A percentile compares a stretch with the other conserved stretches of the same genome.
These are phyloP conservation scores for Encarsia formosa DNA, from an alignment of 2,888 invertebrate genomes.

Conservation along the genomic window DNA sequence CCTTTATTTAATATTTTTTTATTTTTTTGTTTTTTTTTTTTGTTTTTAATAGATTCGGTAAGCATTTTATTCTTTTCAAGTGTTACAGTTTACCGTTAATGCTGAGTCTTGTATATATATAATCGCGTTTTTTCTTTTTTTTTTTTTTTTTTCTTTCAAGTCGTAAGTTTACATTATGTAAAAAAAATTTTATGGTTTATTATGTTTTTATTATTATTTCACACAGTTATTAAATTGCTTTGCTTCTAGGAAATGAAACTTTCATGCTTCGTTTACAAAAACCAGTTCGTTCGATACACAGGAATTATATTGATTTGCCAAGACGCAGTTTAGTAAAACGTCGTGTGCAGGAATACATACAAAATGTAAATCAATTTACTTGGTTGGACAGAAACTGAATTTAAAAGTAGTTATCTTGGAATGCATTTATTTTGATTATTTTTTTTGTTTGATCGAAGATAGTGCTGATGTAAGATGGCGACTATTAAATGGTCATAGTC, in stretches of 20 bases:
- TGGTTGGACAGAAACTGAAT: too few relatives aligned
- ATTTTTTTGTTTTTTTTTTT: conserved; percentile 8
- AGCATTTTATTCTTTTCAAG: conserved; percentile 5
- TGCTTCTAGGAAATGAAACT: conserved; percentile 27
- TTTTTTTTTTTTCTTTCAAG: conserved; percentile 6
- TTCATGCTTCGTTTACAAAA: conserved; percentile 28
- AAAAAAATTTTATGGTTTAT: conserved; percentile 18
- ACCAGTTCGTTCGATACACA: conserved; percentile 21
- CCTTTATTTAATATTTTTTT: conserved; percentile 2
- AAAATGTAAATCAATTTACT: too few relatives aligned
- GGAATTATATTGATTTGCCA: conserved; percentile 27
- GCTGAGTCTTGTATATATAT: conserved; percentile 21
- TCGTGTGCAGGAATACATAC: too few relatives aligned
- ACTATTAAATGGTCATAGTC: too few relatives aligned
- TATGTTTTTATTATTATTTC: conserved; percentile 12
- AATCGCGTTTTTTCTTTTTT: conserved; percentile 12
- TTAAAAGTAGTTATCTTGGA: too few relatives aligned
- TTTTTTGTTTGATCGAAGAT: too few relatives aligned
- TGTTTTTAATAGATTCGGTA: conserved; percentile 4
- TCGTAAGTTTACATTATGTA: conserved; percentile 20
- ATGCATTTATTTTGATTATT: too few relatives aligned
- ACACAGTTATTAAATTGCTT: conserved; percentile 21
- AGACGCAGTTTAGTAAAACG: conserved; percentile 17
- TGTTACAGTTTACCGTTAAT: conserved; percentile 8
- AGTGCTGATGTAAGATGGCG: too few relatives aligned